A percentile compares a stretch with the other conserved stretches of the same genome.
Conservation (phyloP, 2,888 invertebrate species). For the Alcis repandata region DNA sequence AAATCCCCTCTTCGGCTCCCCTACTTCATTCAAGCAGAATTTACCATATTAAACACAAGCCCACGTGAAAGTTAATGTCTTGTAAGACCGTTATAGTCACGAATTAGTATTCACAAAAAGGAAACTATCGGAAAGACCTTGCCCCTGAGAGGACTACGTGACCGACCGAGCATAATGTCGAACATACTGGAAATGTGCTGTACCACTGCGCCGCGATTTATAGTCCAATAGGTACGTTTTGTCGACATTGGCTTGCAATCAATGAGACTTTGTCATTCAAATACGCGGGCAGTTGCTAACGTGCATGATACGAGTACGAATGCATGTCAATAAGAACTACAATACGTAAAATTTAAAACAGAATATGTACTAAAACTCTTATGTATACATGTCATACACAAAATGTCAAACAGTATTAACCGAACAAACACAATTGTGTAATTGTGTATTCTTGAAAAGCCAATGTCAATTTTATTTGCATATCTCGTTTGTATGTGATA, state of each 20-base stretch:
- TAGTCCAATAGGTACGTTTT: conserved; percentile 19
- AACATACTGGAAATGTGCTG: conserved; percentile 22
- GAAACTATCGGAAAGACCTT: conserved; percentile 9
- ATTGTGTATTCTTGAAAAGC: neutral
- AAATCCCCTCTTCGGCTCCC: too few relatives aligned
- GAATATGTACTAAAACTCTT: neutral
- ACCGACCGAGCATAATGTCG: conserved; percentile 16
- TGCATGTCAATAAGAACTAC: neutral
- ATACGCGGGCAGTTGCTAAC: neutral
- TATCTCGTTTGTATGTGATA: neutral
- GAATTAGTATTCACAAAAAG: conserved; percentile 3
- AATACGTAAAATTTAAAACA: neutral
- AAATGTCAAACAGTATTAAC: neutral
- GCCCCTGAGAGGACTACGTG: conserved; percentile 21
- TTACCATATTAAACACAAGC: neutral
- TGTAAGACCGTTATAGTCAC: conserved; percentile 5
- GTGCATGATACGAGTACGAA: neutral
- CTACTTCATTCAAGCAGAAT: neutral
- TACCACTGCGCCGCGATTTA: conserved; percentile 1
- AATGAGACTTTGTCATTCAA: conserved; percentile 27
- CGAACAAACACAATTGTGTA: neutral
- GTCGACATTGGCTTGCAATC: conserved; percentile 29
- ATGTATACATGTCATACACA: too few relatives aligned
- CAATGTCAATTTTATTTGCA: neutral
- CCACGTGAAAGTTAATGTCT: conserved; percentile 6